Percentiles rank a stretch among this genome's conserved stretches.
Evolutionary conservation across 2,113 vertebrate genomes (phyloP).

Genomic region (Turdus rufiventris): DNA sequence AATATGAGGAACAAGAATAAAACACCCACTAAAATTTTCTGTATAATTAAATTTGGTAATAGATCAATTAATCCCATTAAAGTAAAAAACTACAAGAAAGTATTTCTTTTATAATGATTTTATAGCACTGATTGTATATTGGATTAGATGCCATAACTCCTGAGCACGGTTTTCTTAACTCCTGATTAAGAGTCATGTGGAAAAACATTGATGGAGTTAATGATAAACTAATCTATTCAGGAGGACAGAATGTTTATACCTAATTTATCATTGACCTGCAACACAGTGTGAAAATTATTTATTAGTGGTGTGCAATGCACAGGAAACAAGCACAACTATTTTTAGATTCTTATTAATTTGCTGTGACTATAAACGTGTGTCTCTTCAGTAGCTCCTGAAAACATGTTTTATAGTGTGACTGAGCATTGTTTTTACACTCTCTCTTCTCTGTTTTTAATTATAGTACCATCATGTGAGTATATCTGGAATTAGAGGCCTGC

Average conservation of each 20-base stretch:
- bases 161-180: background rate
- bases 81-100: background rate
- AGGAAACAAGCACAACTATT: conserved; percentile 37
- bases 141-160: background rate
- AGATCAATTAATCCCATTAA: background rate
- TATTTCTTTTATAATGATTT: background rate
- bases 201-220: conserved; percentile 3
- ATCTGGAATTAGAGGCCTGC: background rate
- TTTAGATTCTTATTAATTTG: conserved; percentile 26
- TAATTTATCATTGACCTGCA: conserved; percentile 49
- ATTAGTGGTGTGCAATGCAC: background rate
- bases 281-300: conserved; percentile 21
- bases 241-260: conserved; percentile 41
- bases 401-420: background rate
- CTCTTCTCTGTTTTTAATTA: conserved; percentile 42
- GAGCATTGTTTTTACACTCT: background rate
- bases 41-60: background rate
- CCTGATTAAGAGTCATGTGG: background rate
- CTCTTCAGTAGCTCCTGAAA: background rate
- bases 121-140: background rate
- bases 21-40: background rate
- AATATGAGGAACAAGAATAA: background rate
- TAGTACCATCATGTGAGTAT: background rate
- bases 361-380: background rate
- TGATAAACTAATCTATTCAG: conserved; percentile 42